A percentile compares a stretch with the other conserved stretches of the same genome.
Conservation (phyloP, 2,797 vertebrate genomes). For the Neosilurus mollespiculum region DNA sequence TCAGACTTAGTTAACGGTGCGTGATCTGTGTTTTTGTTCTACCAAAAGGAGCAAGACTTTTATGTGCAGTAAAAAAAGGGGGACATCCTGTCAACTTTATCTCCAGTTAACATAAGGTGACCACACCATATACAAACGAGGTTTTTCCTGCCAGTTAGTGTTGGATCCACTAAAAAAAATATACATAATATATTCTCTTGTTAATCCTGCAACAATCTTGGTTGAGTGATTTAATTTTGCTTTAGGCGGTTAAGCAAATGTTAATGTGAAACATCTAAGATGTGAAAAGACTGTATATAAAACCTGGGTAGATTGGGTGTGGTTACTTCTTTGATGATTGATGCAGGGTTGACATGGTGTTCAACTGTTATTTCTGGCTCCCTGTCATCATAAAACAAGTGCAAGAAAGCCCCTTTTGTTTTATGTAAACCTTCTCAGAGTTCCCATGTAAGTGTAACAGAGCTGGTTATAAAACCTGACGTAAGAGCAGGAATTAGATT, state of each 20-base stretch:
- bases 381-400: not conserved
- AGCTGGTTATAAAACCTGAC: not conserved
- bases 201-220: not conserved
- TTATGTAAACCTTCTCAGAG: not conserved
- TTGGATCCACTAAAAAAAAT: too few species aligned
- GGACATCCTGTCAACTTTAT: conserved; percentile 50
- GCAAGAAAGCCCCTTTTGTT: not conserved
- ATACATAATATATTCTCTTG: too few species aligned
- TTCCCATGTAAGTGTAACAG: not conserved
- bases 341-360: not conserved
- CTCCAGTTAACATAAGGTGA: conserved; percentile 32
- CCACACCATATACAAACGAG: conserved; percentile 8
- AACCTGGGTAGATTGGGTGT: not conserved
- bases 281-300: not conserved
- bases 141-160: not conserved
- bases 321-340: not conserved
- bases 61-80: conserved; percentile 6
- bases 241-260: not conserved
- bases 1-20: not conserved
- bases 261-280: not conserved
- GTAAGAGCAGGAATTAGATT: not conserved
- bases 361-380: not conserved
- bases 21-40: not conserved
- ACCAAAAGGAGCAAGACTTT: conserved; percentile 11
- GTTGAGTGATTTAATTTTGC: not conserved